Conservation (phyloP, 2,113 vertebrate genomes). For the Emydura subglobosa region DNA sequence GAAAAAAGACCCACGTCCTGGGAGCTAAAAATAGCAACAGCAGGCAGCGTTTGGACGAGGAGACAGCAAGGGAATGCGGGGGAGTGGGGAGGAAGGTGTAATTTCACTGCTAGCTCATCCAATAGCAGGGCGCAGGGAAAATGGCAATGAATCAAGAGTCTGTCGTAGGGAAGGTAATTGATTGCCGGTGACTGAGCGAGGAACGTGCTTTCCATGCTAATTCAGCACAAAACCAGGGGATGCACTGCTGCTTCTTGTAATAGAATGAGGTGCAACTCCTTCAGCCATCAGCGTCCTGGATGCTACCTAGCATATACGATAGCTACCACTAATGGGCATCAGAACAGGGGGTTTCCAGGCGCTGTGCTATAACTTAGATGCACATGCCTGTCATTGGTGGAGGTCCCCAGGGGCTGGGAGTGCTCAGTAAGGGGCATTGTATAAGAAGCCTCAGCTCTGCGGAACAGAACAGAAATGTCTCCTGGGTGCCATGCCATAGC, state of each 20-base stretch:
- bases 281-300: neutral
- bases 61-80: neutral
- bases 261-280: neutral
- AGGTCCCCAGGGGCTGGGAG: neutral
- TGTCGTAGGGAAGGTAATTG: rapidly evolving
- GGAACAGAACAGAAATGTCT: neutral
- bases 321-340: neutral
- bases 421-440: neutral
- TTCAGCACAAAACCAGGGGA: neutral
- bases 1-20: conserved; percentile 37
- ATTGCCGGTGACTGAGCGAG: neutral
- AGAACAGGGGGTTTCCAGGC: neutral
- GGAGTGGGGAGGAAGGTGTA: conserved; percentile 46
- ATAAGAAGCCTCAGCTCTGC: neutral
- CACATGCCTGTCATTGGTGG: neutral
- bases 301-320: neutral
- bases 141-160: neutral
- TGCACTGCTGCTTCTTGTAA: neutral
- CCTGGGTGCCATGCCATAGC: neutral
- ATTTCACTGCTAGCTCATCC: conserved; percentile 13
- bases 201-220: rapidly evolving
- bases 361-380: neutral
- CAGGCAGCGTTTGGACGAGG: conserved; percentile 24
- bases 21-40: conserved; percentile 60
- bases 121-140: neutral